phyloP scores from a whole-genome alignment of 2,113 vertebrate species.

The Emydocephalus ijimae region DNA sequence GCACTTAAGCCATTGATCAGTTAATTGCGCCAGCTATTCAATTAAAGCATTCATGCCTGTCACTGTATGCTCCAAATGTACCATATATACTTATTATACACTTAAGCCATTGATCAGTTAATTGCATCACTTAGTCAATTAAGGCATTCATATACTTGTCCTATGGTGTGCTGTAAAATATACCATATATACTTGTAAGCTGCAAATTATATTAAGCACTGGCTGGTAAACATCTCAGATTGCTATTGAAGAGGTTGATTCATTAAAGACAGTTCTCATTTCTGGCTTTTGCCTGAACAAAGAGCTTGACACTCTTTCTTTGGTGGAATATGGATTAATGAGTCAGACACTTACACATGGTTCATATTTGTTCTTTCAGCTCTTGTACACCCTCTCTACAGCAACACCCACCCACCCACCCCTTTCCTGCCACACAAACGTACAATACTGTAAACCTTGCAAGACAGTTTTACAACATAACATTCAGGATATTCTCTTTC shows the following conservation, averaged over 20 bases:
- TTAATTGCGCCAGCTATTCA: constrained; percentile 32
- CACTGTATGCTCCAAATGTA: constrained; percentile 17
- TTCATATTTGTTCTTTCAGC: not conserved
- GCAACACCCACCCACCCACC: not conserved
- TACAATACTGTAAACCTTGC: not conserved
- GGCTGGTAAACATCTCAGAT: constrained; percentile 21
- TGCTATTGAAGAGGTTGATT: constrained; percentile 1
- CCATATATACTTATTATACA: constrained; percentile 33
- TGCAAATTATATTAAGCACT: constrained; percentile 13
- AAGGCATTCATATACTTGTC: constrained; percentile 14
- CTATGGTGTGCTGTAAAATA: not conserved
- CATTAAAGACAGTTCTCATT: not conserved
- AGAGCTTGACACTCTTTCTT: not conserved
- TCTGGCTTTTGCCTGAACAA: not conserved
- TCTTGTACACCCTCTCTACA: not conserved
- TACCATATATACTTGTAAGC: constrained; percentile 1
- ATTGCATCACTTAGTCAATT: constrained; percentile 28
- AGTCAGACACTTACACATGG: not conserved
- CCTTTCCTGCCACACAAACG: not conserved
- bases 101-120: constrained; percentile 26
- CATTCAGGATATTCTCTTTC: not conserved
- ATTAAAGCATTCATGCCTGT: constrained; percentile 24
- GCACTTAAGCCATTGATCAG: constrained; percentile 32
- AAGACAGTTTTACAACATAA: not conserved
- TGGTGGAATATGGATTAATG: not conserved